Conservation (phyloP, 2,888 invertebrate species). For the Azorinus chamasolen region DNA sequence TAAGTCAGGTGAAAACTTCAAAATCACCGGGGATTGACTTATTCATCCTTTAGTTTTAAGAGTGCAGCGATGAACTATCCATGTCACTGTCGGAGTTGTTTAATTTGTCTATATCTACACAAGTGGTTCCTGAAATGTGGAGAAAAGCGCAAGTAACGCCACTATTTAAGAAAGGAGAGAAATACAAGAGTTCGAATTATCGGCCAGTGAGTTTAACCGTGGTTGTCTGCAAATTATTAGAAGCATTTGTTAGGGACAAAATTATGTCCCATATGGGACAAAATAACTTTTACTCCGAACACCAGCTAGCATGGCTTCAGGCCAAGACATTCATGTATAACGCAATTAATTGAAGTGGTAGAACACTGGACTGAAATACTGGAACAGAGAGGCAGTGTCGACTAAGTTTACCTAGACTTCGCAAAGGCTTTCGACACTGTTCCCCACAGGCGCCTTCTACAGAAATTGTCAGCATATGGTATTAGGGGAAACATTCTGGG, state of each 20-base stretch:
- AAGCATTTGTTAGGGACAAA: conserved; percentile 9
- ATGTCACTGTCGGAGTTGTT: background rate
- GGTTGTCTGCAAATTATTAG: background rate
- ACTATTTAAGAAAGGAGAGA: background rate
- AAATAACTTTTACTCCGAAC: too few relatives aligned
- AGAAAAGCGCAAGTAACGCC: background rate
- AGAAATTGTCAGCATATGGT: too few relatives aligned
- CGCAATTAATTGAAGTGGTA: too few relatives aligned
- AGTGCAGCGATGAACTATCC: background rate
- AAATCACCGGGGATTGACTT: conserved; percentile 1
- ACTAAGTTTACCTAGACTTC: too few relatives aligned
- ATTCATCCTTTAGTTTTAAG: conserved; percentile 2
- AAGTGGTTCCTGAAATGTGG: conserved; percentile 1
- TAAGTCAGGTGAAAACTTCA: background rate
- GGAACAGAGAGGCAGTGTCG: too few relatives aligned
- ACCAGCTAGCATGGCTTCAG: too few relatives aligned
- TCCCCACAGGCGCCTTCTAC: too few relatives aligned
- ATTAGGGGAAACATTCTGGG: too few relatives aligned
- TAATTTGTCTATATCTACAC: background rate
- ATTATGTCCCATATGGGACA: conserved; percentile 10
- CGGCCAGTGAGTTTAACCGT: conserved; percentile 13
- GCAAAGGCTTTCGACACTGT: too few relatives aligned
- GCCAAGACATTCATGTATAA: too few relatives aligned
- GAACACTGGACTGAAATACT: too few relatives aligned
- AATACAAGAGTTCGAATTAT: background rate